Base-by-base conservation (phyloP, 1,140 invertebrate genomes). In the Brachionus koreanus region DNA sequence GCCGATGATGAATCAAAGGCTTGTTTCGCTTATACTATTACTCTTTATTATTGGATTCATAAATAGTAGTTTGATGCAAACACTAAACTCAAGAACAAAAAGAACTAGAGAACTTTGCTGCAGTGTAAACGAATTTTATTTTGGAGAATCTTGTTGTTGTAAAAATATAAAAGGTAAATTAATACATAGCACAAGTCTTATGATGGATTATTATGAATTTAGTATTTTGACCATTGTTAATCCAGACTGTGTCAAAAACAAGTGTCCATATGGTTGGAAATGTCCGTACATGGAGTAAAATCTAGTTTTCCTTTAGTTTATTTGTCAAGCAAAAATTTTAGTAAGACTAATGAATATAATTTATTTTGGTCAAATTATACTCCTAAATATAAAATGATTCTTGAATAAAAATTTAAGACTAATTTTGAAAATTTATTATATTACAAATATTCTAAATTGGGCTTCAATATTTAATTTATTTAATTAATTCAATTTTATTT, bases 221-320 rank as follows among this genome's bases (percentile, higher is more conserved):
- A 69, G 13, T 69, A 37, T 69, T 37, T 39, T 69, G 35, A 69
- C 65, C 2, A 39, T 37, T n/a, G 10, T 23, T 5, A 69, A 69
- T 23, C 65, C 65, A 23, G 37, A 69, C 16, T 69, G 65, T 69
- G 65, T 69, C 37, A 69, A 69, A 69, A 29, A 39, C 35, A 69
- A 69, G 16, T 69, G 65, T 39, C 16, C 19, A 39, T 69, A 69
- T 69, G 65, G 65, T 19, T 69, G 65, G 65, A 69, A 69, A 39
- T 69, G 65, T 69, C 35, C 29, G 6, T 69, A 33, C 29, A 37
- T 33, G 25, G 63, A 65, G 13, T 65, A 65, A 65, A 65, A 35
- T n/a, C 16, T 33, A 13, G 16, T 25, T 7, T 65, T 33, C 25
- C 12, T 65, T 57, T 57, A 57, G 49, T 57, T 57, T 57, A 6